A percentile compares a stretch with the other conserved stretches of the same genome.
Conservation (phyloP, 1,140 invertebrate genomes). For the Drosophila tsacasi region DNA sequence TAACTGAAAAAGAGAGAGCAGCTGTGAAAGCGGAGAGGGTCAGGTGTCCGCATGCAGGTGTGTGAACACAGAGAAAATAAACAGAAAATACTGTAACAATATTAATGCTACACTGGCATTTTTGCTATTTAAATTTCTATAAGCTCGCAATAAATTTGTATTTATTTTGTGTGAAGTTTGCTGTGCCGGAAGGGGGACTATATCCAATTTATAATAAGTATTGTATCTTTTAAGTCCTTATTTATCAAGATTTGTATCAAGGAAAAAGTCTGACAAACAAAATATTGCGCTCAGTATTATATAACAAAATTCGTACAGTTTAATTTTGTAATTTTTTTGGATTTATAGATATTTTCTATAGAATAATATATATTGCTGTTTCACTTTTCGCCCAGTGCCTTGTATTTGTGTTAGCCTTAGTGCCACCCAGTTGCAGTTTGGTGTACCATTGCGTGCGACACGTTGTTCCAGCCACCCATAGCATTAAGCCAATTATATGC, state of each 20-base stretch:
- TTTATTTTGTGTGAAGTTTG: no score
- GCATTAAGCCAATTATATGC: conserved; percentile 77
- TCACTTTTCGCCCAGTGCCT: conserved; percentile 3
- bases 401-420: conserved; percentile 19
- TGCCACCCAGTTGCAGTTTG: conserved; percentile 19
- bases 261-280: no score
- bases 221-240: no score
- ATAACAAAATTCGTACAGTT: no score
- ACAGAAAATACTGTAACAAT: background rate
- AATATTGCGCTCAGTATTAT: no score
- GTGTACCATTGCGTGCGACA: conserved; percentile 33
- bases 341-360: background rate
- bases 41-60: conserved; percentile 27
- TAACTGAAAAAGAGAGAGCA: conserved; percentile 27
- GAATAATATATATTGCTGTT: no score
- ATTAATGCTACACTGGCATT: background rate
- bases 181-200: no score
- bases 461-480: conserved; percentile 33
- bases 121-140: background rate
- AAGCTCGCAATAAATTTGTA: no score
- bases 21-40: background rate
- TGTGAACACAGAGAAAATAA: conserved; percentile 5
- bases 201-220: no score
- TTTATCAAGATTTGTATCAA: no score
- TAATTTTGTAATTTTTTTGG: no score